These are phyloP conservation scores for Eutolmus rufibarbis DNA, from an alignment of 2,888 invertebrate genomes.

Conservation along the genomic window DNA sequence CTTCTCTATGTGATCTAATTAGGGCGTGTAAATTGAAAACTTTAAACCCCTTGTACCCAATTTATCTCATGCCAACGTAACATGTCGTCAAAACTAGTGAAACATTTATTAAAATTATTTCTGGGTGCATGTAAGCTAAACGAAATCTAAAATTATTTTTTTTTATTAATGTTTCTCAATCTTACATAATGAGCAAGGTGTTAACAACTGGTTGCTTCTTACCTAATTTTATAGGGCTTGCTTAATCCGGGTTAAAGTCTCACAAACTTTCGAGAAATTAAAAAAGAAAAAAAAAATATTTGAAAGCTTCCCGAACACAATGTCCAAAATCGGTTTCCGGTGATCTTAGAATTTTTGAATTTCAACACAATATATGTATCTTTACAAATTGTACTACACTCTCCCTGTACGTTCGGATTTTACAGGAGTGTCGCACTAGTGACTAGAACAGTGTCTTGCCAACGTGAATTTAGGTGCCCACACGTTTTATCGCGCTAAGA, in stretches of 20 bases:
- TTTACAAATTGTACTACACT: neutral
- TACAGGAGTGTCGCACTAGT: neutral
- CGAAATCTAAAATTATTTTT: constrained; percentile 11
- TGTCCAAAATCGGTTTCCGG: neutral
- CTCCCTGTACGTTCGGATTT: neutral
- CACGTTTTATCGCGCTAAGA: constrained; percentile 38
- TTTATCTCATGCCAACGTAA: neutral
- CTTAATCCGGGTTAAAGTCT: neutral
- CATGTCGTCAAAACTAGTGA: constrained; percentile 1
- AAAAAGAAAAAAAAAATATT: neutral
- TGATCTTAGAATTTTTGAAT: neutral
- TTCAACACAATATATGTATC: neutral
- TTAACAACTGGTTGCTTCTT: neutral
- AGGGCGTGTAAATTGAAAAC: neutral
- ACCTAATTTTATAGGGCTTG: constrained; percentile 30
- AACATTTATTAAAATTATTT: constrained; percentile 5
- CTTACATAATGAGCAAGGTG: constrained; percentile 11
- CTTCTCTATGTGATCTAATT: neutral
- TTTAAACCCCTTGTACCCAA: neutral
- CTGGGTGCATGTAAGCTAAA: neutral
- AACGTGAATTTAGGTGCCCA: neutral
- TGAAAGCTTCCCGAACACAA: neutral
- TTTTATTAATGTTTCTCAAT: neutral
- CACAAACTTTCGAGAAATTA: neutral
- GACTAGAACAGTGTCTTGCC: neutral